A percentile compares a stretch with the other conserved stretches of the same genome.
Conservation (phyloP, 1,140 invertebrate genomes). For the Dendroctonus valens region DNA sequence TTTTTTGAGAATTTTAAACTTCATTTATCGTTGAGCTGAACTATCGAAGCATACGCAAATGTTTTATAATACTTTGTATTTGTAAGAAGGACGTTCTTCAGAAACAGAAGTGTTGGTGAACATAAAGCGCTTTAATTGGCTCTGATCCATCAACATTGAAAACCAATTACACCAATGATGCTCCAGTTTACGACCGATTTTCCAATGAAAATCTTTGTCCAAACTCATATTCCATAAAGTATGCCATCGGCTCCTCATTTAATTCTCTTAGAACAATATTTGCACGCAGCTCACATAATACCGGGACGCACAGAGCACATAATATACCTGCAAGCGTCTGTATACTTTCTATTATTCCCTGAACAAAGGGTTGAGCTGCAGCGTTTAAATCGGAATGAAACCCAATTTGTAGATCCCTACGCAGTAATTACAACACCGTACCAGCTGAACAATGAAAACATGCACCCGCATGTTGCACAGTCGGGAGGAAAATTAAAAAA, state of each 20-base stretch:
- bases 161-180: too few species aligned
- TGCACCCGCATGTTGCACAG: slow-evolving; percentile 11
- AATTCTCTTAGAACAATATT: slow-evolving; percentile 19
- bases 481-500: slow-evolving; percentile 13
- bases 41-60: too few species aligned
- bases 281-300: slow-evolving; percentile 11
- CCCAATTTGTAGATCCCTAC: slow-evolving; percentile 22
- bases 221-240: too few species aligned
- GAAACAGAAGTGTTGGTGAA: too few species aligned
- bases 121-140: too few species aligned
- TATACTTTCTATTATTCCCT: slow-evolving; percentile 19
- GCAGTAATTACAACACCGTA: slow-evolving; percentile 13
- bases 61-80: too few species aligned
- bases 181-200: too few species aligned
- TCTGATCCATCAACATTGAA: too few species aligned
- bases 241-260: slow-evolving; percentile 1
- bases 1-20: too few species aligned
- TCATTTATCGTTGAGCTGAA: too few species aligned
- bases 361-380: slow-evolving; percentile 19
- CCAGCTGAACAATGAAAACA: slow-evolving; percentile 11
- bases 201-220: too few species aligned
- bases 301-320: slow-evolving; percentile 11
- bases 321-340: slow-evolving; percentile 14
- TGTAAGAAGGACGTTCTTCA: too few species aligned
- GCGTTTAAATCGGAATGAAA: slow-evolving; percentile 18